These are phyloP conservation scores for Nebria salina DNA, from an alignment of 2,888 invertebrate genomes.

Conservation along the genomic window DNA sequence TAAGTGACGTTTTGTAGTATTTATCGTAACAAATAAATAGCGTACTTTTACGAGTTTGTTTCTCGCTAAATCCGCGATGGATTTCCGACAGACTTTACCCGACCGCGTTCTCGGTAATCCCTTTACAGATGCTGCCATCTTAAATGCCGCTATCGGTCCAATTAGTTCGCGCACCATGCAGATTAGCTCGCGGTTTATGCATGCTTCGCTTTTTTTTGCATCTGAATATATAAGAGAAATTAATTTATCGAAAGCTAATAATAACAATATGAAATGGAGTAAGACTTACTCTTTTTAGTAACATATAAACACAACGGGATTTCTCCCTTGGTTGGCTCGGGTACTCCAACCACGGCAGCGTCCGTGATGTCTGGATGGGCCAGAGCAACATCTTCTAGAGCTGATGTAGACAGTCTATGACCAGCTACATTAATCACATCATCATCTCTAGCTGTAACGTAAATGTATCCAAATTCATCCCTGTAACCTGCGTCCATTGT, in stretches of 20 bases:
- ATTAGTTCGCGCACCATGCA: constrained; percentile 72
- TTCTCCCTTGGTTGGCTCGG: constrained; percentile 89
- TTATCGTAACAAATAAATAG: constrained; percentile 11
- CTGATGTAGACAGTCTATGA: constrained; percentile 88
- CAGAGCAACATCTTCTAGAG: constrained; percentile 89
- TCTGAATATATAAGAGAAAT: constrained; percentile 57
- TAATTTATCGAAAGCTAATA: too few species aligned
- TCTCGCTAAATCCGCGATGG: constrained; percentile 85
- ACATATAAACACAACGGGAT: constrained; percentile 90
- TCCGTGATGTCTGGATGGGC: constrained; percentile 88
- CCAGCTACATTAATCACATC: constrained; percentile 97
- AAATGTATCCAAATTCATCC: constrained; percentile 84
- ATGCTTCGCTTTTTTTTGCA: constrained; percentile 63
- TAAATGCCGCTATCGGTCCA: constrained; percentile 91
- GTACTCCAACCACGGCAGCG: constrained; percentile 89
- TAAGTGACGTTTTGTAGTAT: constrained; percentile 17
- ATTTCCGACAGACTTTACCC: constrained; percentile 81
- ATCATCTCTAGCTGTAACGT: constrained; percentile 90
- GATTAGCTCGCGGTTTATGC: constrained; percentile 68
- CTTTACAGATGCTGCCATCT: constrained; percentile 79
- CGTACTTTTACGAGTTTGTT: constrained; percentile 80
- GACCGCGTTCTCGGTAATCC: constrained; percentile 90
- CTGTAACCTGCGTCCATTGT: constrained; percentile 95
- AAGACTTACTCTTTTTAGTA: constrained; percentile 68
- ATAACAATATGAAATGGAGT: too few species aligned